These are phyloP conservation scores for Saccopteryx bilineata DNA, from an alignment of 2,113 vertebrate species.

Conservation along the genomic window DNA sequence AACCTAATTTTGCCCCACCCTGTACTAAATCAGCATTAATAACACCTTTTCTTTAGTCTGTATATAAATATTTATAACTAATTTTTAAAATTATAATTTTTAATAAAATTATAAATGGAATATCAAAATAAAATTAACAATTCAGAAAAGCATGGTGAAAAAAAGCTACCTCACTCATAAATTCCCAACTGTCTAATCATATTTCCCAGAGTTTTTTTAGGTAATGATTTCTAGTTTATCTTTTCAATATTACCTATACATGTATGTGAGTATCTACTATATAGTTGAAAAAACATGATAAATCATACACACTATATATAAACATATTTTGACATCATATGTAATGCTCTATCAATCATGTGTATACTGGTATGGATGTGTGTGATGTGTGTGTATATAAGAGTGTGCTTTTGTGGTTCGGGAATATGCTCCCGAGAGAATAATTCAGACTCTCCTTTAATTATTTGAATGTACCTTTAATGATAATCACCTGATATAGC, in stretches of 20 bases:
- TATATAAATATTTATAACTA: background rate
- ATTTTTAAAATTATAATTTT: conserved; percentile 9
- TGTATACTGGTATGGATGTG: background rate
- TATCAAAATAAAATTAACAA: conserved; percentile 54
- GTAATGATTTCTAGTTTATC: background rate
- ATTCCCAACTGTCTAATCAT: background rate
- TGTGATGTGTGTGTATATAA: background rate
- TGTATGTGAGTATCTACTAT: background rate
- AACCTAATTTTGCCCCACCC: background rate
- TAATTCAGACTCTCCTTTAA: background rate
- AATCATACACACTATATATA: background rate
- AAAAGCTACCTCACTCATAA: background rate
- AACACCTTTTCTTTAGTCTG: background rate
- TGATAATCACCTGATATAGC: background rate
- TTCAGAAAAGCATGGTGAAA: background rate
- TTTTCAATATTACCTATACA: background rate
- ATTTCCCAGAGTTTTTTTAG: background rate
- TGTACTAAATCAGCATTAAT: conserved; percentile 12
- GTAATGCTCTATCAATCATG: background rate
- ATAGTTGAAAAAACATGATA: background rate
- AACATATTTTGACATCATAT: background rate
- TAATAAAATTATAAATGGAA: background rate
- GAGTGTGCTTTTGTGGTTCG: background rate
- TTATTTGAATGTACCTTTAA: conserved; percentile 21
- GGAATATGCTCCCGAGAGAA: background rate